These are phyloP conservation scores for Epiblema foenella DNA, from an alignment of 2,888 invertebrate species.

Conservation along the genomic window DNA sequence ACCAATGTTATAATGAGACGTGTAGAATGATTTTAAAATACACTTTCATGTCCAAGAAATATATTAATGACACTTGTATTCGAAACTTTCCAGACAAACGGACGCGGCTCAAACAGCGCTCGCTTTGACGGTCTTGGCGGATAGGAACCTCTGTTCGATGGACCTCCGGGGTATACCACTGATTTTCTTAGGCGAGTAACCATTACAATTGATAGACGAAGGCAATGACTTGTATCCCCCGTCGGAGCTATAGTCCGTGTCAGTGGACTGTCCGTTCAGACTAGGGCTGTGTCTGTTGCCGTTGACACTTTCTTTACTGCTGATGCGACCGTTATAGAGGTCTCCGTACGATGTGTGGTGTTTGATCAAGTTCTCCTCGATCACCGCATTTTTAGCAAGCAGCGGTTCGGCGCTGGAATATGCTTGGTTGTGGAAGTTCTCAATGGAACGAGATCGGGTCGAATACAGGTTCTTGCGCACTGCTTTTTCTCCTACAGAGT, in stretches of 20 bases:
- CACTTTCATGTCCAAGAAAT: slow-evolving; percentile 27
- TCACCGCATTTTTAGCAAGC: slow-evolving; percentile 62
- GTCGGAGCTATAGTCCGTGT: slow-evolving; percentile 82
- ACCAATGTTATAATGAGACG: slow-evolving; percentile 3
- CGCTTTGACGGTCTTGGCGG: slow-evolving; percentile 77
- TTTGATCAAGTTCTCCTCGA: slow-evolving; percentile 70
- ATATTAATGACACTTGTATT: slow-evolving; percentile 50
- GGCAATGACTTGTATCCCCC: slow-evolving; percentile 83
- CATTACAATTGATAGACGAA: slow-evolving; percentile 77
- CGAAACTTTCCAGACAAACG: slow-evolving; percentile 49
- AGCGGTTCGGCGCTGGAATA: slow-evolving; percentile 62
- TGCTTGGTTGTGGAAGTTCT: slow-evolving; percentile 75
- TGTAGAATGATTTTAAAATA: slow-evolving; percentile 5
- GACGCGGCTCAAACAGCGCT: slow-evolving; percentile 69
- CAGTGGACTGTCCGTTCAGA: slow-evolving; percentile 76
- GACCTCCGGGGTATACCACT: slow-evolving; percentile 81
- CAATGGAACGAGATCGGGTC: slow-evolving; percentile 78
- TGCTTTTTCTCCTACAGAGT: slow-evolving; percentile 71
- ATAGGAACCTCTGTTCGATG: slow-evolving; percentile 76
- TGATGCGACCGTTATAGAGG: slow-evolving; percentile 74
- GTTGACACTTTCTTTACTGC: slow-evolving; percentile 76
- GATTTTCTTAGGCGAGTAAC: slow-evolving; percentile 72
- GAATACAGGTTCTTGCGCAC: slow-evolving; percentile 68
- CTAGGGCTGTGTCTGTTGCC: slow-evolving; percentile 76
- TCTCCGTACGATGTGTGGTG: slow-evolving; percentile 81